phyloP scores from a whole-genome alignment of 2,797 vertebrate genomes.

The Bovichtus diacanthus region DNA sequence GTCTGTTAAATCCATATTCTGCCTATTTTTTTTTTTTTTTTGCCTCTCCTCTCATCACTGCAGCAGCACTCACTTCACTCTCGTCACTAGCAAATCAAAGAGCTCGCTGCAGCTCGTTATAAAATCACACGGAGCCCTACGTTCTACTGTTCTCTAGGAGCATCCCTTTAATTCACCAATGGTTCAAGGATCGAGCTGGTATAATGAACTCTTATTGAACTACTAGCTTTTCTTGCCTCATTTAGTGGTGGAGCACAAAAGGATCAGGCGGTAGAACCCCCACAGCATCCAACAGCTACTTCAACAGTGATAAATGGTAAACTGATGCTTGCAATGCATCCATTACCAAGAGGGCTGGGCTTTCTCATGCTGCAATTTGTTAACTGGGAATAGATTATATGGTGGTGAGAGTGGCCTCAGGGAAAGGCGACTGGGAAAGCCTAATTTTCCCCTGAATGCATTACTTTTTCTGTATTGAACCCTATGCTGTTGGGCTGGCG shows the following conservation, averaged over 20 bases:
- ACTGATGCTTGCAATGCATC: slow-evolving; percentile 57
- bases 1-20: neutral
- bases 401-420: slow-evolving; percentile 41
- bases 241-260: neutral
- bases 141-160: neutral
- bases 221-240: neutral
- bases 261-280: slow-evolving; percentile 26
- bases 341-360: slow-evolving; percentile 50
- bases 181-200: neutral
- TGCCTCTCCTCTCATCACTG: no score
- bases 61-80: neutral
- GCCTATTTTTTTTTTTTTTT: neutral
- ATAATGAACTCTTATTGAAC: slow-evolving; percentile 27
- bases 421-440: slow-evolving; percentile 42
- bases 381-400: slow-evolving; percentile 54
- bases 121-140: neutral
- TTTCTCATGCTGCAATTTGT: slow-evolving; percentile 53
- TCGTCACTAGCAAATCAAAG: neutral
- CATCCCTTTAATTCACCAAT: slow-evolving; percentile 12
- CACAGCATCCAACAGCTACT: slow-evolving; percentile 32
- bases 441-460: slow-evolving; percentile 58
- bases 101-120: neutral
- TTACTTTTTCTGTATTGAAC: slow-evolving; percentile 57
- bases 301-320: slow-evolving; percentile 64
- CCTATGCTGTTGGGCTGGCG: slow-evolving; percentile 25